Evolutionary conservation across 2,113 vertebrate genomes (phyloP), one percentile per base, ranked within the genome.

Genomic region (Nanorana parkeri): DNA sequence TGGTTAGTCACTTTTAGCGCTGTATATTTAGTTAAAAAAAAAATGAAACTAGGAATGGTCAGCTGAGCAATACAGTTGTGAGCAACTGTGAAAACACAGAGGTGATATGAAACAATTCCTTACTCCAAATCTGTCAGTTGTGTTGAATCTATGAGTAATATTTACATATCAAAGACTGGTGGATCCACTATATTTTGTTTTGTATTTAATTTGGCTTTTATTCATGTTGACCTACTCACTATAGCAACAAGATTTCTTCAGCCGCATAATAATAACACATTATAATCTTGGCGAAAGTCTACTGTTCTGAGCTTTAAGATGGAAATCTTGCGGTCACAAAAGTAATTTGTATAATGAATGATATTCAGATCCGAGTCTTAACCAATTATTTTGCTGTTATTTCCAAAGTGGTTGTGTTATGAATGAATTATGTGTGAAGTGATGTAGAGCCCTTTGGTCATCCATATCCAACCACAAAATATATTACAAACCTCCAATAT

Each of bases 71-170:
- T 55, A 28, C 2, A 72, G 29, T 20, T 51, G 51, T 73, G 69
- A 73, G 26, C 52, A 28, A 73, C 26, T 56, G 2, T 55, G 19
- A 73, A 29, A 29, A 73, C 51, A 26, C 51, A 29, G 4, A 56
- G 20, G 26, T 72, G 51, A 72, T 72, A 72, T 55, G 51, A 72
- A 72, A 72, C 51, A 41, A 54, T 17, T 55, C 24, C 19, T 10
- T 8, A 19, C 52, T 73, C 23, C 19, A 73, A 6, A 51, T 29
- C 52, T 56, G 17, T 19, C 28, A 56, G 52, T 56, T 28, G 23
- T 73, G 52, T 73, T 56, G 69, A 52, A 52, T 20, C 3, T 73
- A 19, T 72, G 69, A 73, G 69, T 73, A 73, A 73, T 56, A 73
- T 29, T 73, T 73, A 73, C 52, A 73, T 29, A 55, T 47, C 8